A percentile compares a stretch with the other conserved stretches of the same genome.
These are phyloP conservation scores for Shinisaurus crocodilurus DNA, from an alignment of 2,113 vertebrate species.

Conservation along the genomic window DNA sequence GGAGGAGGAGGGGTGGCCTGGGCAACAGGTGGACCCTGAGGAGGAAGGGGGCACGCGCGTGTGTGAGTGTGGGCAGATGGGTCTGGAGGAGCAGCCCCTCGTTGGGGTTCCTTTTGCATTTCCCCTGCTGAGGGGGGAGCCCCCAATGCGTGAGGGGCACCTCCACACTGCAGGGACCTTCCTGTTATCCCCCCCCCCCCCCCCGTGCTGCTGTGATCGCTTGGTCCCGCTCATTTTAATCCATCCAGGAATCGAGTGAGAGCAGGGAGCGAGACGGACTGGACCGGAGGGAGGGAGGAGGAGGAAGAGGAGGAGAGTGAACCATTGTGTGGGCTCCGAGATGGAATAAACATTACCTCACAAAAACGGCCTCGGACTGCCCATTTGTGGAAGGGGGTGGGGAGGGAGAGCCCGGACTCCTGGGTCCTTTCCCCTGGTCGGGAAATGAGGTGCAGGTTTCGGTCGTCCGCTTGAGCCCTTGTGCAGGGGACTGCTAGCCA, in stretches of 20 bases:
- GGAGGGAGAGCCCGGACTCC: not conserved
- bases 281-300: not conserved
- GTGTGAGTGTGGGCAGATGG: too few relatives aligned
- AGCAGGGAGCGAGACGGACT: not conserved
- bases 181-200: too few relatives aligned
- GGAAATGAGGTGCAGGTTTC: not conserved
- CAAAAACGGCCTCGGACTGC: not conserved
- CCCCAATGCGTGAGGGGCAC: too few relatives aligned
- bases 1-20: not conserved
- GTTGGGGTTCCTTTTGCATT: not conserved
- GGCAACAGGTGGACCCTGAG: not conserved
- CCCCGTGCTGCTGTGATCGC: not conserved
- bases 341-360: conserved; percentile 55
- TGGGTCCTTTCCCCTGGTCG: not conserved
- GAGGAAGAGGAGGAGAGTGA: not conserved
- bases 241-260: not conserved
- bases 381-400: too few relatives aligned
- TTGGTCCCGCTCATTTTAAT: not conserved
- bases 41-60: not conserved
- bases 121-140: not conserved
- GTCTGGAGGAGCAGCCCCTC: too few relatives aligned
- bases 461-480: accelerated
- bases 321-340: not conserved
- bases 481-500: too few relatives aligned
- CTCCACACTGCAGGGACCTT: not conserved